Evolutionary conservation across 2,113 vertebrate genomes (phyloP), one percentile per base, ranked within the genome.

Genomic region (Baryphthengus martii): DNA sequence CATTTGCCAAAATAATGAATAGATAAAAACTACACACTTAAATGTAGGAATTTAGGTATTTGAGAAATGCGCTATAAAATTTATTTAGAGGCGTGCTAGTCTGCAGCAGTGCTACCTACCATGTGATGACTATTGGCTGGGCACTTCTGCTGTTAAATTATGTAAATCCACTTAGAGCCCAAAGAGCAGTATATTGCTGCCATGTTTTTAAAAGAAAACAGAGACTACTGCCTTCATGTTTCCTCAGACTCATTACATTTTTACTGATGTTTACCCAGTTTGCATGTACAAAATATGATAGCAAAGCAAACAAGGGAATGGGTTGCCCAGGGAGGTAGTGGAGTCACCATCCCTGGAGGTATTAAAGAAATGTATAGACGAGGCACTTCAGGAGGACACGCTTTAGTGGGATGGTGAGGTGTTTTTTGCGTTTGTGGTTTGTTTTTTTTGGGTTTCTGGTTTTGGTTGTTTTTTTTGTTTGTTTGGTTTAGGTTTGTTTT

Each of bases 1-100:
- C 89, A 80, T 93, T 88, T 88, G 92, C 88, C 52, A 92, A 95
- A 95, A 93, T 83, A 97, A 89, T 29, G 20, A 93, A 90, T 1
- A 95, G 37, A 56, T 70, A 79, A 89, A 96, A 93, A 23, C 33
- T 5, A 4, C 52, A 58, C 17, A n/a, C 33, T 65, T 86, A 81
- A 25, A 61, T 44, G 9, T 17, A 81, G 55, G 11, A 61, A 39
- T 70, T 91, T 37, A 80, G 26, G 61, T 70, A 65, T 55, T 68
- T 1, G 6, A 90, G 65, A 52, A 90, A 84, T 8, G 26, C 49
- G 67, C 44, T 58, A 73, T 20, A 77, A 70, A 88, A 75, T 15
- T 31, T 16, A 72, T 75, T 83, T 58, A 77, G 39, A 29, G 33
- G 35, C 4, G 2, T 63, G 35, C n/a, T 67, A 7, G 15, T 66